Percentiles rank a stretch among this genome's conserved stretches.
These are phyloP conservation scores for Tachuris rubrigastra DNA, from an alignment of 2,113 vertebrate genomes.

Conservation along the genomic window DNA sequence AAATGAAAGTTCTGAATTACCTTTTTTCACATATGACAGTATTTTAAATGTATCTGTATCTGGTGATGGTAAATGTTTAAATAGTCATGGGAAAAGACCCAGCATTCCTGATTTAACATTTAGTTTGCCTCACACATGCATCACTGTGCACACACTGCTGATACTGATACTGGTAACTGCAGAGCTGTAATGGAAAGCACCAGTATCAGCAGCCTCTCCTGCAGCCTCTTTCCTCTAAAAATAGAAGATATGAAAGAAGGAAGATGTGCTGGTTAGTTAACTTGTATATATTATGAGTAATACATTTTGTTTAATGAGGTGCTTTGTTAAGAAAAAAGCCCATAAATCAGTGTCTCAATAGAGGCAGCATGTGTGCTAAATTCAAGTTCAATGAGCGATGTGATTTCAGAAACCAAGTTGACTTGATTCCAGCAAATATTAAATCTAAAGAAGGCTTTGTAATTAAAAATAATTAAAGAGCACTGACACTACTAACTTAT, in stretches of 20 bases:
- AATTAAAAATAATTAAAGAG: constrained; percentile 15
- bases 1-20: neutral
- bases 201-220: neutral
- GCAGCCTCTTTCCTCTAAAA: neutral
- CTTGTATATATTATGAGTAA: neutral
- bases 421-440: constrained; percentile 45
- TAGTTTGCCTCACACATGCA: neutral
- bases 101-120: neutral
- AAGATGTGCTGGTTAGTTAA: constrained; percentile 9
- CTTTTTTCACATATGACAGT: neutral
- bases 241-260: neutral
- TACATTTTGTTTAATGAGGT: constrained; percentile 26
- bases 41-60: neutral
- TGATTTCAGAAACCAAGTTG: constrained; percentile 22
- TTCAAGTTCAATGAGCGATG: neutral
- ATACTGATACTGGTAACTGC: neutral
- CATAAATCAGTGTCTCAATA: constrained; percentile 36
- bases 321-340: constrained; percentile 45
- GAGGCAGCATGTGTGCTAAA: neutral
- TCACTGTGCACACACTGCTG: neutral
- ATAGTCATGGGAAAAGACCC: neutral
- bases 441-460: neutral
- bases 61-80: neutral
- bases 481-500: neutral
- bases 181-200: neutral